A percentile compares a stretch with the other conserved stretches of the same genome.
Conservation (phyloP, 1,140 invertebrate genomes). For the Plodia interpunctella region DNA sequence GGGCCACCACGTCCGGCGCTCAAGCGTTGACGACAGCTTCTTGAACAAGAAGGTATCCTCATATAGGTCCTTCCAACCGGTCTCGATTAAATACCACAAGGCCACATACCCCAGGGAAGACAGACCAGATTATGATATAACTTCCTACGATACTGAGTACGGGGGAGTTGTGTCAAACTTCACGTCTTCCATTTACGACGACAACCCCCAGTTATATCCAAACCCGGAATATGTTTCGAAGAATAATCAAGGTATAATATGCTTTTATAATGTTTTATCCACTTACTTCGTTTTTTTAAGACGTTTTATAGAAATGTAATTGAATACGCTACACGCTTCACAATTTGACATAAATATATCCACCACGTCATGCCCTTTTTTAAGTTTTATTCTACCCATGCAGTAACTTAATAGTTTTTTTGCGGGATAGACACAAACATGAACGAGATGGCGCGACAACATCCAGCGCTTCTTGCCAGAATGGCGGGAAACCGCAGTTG, state of each 20-base stretch:
- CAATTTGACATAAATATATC: too few relatives aligned
- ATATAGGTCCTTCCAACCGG: conserved; percentile 61
- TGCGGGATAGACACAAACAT: too few relatives aligned
- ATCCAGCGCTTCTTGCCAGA: too few relatives aligned
- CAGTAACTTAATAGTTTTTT: too few relatives aligned
- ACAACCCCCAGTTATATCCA: conserved; percentile 66
- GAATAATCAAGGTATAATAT: conserved; percentile 47
- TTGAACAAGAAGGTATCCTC: conserved; percentile 50
- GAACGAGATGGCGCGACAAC: too few relatives aligned
- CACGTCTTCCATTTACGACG: conserved; percentile 66
- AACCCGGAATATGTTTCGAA: conserved; percentile 58
- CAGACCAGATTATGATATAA: conserved; percentile 58
- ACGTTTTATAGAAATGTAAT: too few relatives aligned
- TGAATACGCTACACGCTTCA: too few relatives aligned
- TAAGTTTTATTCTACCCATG: too few relatives aligned
- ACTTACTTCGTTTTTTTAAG: too few relatives aligned
- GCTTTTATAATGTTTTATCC: too few relatives aligned
- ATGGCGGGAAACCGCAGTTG: too few relatives aligned
- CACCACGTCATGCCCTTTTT: too few relatives aligned
- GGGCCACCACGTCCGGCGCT: conserved; percentile 45
- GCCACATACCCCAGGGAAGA: conserved; percentile 51
- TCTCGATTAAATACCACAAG: conserved; percentile 55
- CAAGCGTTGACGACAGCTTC: conserved; percentile 40
- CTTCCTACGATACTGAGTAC: conserved; percentile 63
- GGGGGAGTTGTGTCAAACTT: conserved; percentile 65